Evolutionary conservation across 2,113 vertebrate genomes (phyloP).

Genomic region (Cryptomyrus ogoouensis): DNA sequence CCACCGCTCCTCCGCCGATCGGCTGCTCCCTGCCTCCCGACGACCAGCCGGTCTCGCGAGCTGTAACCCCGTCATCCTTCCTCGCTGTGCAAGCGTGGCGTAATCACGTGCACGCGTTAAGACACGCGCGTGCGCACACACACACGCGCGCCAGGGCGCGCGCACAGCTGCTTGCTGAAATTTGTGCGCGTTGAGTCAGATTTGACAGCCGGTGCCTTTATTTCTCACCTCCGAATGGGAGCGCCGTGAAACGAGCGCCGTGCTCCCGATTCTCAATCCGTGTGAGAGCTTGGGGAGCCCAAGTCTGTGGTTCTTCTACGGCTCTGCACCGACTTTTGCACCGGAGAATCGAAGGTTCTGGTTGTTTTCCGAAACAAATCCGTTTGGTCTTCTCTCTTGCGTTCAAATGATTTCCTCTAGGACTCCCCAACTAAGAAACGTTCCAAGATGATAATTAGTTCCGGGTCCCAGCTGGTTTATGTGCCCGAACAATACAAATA

Average conservation of each 20-base stretch:
- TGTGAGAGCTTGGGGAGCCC: background rate
- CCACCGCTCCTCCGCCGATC: background rate
- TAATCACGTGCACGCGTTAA: background rate
- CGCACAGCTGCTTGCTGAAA: background rate
- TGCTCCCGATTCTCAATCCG: background rate
- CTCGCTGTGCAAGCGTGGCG: background rate
- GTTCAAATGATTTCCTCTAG: slow-evolving; percentile 23
- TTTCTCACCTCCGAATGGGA: slow-evolving; percentile 10
- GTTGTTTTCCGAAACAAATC: background rate
- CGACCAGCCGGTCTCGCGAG: background rate
- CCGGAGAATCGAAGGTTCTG: background rate
- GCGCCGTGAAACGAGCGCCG: background rate
- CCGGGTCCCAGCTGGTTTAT: slow-evolving; percentile 38
- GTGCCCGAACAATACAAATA: slow-evolving; percentile 37
- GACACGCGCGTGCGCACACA: background rate
- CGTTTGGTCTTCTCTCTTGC: background rate
- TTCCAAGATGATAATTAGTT: slow-evolving; percentile 44
- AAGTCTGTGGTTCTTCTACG: slow-evolving; percentile 2
- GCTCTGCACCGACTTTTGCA: background rate
- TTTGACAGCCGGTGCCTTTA: background rate
- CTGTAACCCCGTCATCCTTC: background rate
- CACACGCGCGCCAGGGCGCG: background rate
- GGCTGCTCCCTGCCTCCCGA: background rate
- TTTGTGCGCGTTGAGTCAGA: background rate
- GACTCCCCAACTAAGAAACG: slow-evolving; percentile 27